A percentile compares a stretch with the other conserved stretches of the same genome.
phyloP scores from a whole-genome alignment of 2,113 vertebrate species.

The Lampris incognitus region DNA sequence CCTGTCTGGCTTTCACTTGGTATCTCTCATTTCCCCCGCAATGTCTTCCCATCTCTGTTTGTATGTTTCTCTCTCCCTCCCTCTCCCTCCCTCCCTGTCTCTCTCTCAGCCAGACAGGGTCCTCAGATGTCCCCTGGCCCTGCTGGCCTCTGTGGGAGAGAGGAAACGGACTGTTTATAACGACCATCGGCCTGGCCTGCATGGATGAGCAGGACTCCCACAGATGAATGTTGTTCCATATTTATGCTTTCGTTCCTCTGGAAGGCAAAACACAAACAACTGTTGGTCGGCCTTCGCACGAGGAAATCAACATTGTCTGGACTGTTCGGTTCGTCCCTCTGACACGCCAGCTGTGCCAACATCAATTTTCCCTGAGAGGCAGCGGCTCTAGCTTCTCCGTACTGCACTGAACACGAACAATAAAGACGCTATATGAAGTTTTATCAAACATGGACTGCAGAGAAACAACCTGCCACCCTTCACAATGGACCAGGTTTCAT shows the following conservation, averaged over 20 bases:
- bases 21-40: too few species aligned
- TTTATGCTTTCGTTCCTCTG: constrained; percentile 23
- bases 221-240: constrained; percentile 15
- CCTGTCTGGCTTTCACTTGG: too few species aligned
- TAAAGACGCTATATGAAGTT: too few species aligned
- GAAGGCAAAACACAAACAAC: constrained; percentile 20
- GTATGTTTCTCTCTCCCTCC: not conserved
- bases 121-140: not conserved
- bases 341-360: not conserved
- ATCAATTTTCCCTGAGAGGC: too few species aligned
- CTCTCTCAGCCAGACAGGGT: not conserved
- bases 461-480: too few species aligned
- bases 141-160: not conserved
- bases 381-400: too few species aligned
- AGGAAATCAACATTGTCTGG: constrained; percentile 17
- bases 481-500: too few species aligned
- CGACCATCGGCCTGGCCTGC: not conserved
- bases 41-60: too few species aligned
- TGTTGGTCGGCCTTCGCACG: not conserved
- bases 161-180: constrained; percentile 36
- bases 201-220: not conserved
- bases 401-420: too few species aligned
- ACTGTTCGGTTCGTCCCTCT: not conserved
- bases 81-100: not conserved
- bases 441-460: too few species aligned